A percentile compares a stretch with the other conserved stretches of the same genome.
These are phyloP conservation scores for Oncorhynchus keta DNA, from an alignment of 2,113 vertebrate genomes.

Conservation along the genomic window DNA sequence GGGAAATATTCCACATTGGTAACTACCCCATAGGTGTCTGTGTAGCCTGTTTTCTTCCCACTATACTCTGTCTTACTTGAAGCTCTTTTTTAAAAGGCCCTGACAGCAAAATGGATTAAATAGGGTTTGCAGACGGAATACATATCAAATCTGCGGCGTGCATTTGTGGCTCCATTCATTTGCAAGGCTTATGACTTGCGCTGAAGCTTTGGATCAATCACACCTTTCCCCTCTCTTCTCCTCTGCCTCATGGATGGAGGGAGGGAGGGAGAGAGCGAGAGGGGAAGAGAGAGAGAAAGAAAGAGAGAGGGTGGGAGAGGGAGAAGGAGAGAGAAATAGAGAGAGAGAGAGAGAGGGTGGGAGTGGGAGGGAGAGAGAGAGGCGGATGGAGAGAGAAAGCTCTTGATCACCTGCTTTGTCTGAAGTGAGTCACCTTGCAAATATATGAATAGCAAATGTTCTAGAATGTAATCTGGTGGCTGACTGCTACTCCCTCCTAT, in stretches of 20 bases:
- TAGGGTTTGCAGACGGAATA: slow-evolving; percentile 72
- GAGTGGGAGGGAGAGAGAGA: not conserved
- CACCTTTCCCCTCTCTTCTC: slow-evolving; percentile 43
- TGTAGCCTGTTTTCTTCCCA: slow-evolving; percentile 42
- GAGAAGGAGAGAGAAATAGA: slow-evolving; percentile 36
- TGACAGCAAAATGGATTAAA: slow-evolving; percentile 78
- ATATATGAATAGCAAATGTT: slow-evolving; percentile 83
- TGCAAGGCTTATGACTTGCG: slow-evolving; percentile 70
- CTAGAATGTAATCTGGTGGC: slow-evolving; percentile 75
- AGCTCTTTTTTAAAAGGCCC: slow-evolving; percentile 58
- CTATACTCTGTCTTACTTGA: slow-evolving; percentile 48
- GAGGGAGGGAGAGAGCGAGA: slow-evolving; percentile 4
- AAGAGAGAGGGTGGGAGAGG: slow-evolving; percentile 8
- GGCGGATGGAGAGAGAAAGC: slow-evolving; percentile 46
- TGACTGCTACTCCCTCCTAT: slow-evolving; percentile 66
- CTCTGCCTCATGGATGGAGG: not conserved
- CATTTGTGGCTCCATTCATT: slow-evolving; percentile 64
- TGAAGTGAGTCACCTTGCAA: slow-evolving; percentile 84
- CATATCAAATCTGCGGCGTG: slow-evolving; percentile 67
- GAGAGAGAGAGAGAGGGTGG: slow-evolving; percentile 5
- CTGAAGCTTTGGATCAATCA: slow-evolving; percentile 69
- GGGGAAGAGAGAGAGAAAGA: not conserved
- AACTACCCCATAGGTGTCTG: slow-evolving; percentile 36
- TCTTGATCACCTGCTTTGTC: slow-evolving; percentile 78
- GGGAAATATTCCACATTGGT: slow-evolving; percentile 16